A percentile compares a stretch with the other conserved stretches of the same genome.
phyloP scores from a whole-genome alignment of 2,888 invertebrate genomes.

The Xanthorhoe spadicearia region DNA sequence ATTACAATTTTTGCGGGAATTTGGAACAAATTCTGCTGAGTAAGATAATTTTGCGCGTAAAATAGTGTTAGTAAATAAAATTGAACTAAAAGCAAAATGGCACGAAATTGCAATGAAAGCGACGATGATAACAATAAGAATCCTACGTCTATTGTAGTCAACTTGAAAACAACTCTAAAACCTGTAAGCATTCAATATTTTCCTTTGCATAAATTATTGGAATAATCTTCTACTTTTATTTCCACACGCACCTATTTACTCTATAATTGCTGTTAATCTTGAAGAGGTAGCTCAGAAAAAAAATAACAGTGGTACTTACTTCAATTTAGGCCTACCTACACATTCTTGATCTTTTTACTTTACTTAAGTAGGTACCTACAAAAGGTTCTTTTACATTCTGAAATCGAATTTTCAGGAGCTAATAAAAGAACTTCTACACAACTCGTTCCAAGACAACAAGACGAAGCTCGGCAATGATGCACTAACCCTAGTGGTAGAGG shows the following conservation, averaged over 20 bases:
- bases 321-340: too few species aligned
- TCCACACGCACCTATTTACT: too few species aligned
- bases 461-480: constrained; percentile 83
- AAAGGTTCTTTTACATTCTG: background rate
- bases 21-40: constrained; percentile 6
- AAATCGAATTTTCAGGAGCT: constrained; percentile 65
- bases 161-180: constrained; percentile 67
- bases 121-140: constrained; percentile 65
- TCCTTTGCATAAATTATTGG: too few species aligned
- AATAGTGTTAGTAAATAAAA: constrained; percentile 5
- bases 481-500: constrained; percentile 78
- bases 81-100: constrained; percentile 50
- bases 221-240: too few species aligned
- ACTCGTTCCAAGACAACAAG: constrained; percentile 82
- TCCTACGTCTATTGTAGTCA: constrained; percentile 65
- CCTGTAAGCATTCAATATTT: constrained; percentile 51
- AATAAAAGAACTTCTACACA: constrained; percentile 81
- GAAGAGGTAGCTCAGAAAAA: too few species aligned
- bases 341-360: too few species aligned
- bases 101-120: constrained; percentile 66
- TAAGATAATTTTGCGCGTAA: constrained; percentile 9
- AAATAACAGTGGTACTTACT: too few species aligned
- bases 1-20: background rate
- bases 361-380: too few species aligned
- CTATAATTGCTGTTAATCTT: too few species aligned